Conservation (phyloP, 1,140 invertebrate genomes). For the Drosophila lini region DNA sequence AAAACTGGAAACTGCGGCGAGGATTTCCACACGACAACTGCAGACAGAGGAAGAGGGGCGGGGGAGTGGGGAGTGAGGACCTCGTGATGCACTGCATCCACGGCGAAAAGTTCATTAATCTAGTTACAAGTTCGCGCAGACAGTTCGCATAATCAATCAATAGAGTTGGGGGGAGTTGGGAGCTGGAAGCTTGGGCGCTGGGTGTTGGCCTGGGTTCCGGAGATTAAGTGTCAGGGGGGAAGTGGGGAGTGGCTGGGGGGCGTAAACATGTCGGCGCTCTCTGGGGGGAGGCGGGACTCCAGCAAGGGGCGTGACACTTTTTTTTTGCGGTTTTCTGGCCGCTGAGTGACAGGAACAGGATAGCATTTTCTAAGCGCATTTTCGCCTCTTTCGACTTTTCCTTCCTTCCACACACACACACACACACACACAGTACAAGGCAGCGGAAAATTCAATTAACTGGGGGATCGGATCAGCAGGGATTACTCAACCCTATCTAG, state of each 20-base stretch:
- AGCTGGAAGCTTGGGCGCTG: background rate
- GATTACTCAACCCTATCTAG: too few species aligned
- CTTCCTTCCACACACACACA: background rate
- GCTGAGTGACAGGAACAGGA: constrained; percentile 49
- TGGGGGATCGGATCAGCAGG: background rate
- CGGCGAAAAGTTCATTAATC: constrained; percentile 81
- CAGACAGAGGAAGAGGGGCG: background rate
- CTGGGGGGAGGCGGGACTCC: background rate
- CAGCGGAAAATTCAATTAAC: constrained; percentile 16
- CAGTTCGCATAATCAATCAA: constrained; percentile 83
- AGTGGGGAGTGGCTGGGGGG: background rate
- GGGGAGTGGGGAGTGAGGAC: background rate
- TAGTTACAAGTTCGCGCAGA: constrained; percentile 82
- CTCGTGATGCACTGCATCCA: constrained; percentile 56
- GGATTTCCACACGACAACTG: constrained; percentile 14
- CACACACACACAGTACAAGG: background rate
- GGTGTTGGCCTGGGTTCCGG: background rate
- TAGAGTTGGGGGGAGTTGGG: constrained; percentile 29
- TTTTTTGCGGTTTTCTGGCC: constrained; percentile 25
- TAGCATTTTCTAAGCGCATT: constrained; percentile 33
- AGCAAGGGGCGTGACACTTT: constrained; percentile 19
- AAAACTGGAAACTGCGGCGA: constrained; percentile 1
- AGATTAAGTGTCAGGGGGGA: constrained; percentile 2
- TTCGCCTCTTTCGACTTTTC: constrained; percentile 11
- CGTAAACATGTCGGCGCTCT: constrained; percentile 37